phyloP scores from a whole-genome alignment of 2,888 invertebrate genomes.

The Ichneumoninae sp. region DNA sequence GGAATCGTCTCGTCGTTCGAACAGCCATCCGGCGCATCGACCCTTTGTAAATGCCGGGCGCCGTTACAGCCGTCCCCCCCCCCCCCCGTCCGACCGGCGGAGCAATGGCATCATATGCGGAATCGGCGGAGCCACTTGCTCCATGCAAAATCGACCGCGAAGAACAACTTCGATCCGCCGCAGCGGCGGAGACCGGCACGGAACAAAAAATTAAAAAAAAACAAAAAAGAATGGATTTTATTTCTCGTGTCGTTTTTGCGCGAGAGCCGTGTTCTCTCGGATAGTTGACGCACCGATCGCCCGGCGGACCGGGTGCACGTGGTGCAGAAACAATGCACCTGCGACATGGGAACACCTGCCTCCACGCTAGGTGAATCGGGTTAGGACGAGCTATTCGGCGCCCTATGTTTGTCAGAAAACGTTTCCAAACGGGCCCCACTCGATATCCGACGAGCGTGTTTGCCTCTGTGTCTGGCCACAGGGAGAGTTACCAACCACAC shows the following conservation, averaged over 20 bases:
- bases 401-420: conserved; percentile 51
- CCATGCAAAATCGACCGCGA: conserved; percentile 43
- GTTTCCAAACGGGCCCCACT: conserved; percentile 19
- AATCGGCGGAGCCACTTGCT: conserved; percentile 12
- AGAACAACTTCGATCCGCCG: conserved; percentile 34
- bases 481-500: background rate
- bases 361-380: conserved; percentile 50
- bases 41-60: conserved; percentile 46
- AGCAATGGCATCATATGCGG: conserved; percentile 20
- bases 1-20: conserved; percentile 53
- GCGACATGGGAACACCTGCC: conserved; percentile 56
- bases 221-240: conserved; percentile 24
- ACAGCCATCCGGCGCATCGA: conserved; percentile 45
- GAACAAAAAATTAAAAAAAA: background rate
- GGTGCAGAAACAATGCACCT: conserved; percentile 49
- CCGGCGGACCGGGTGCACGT: conserved; percentile 21
- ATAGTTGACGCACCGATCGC: conserved; percentile 16
- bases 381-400: conserved; percentile 51
- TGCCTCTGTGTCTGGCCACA: background rate
- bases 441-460: conserved; percentile 23
- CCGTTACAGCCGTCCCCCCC: background rate
- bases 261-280: conserved; percentile 1
- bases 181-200: background rate
- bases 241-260: conserved; percentile 37
- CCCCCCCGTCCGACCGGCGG: background rate